These are phyloP conservation scores for Acanthopagrus latus DNA, from an alignment of 2,797 vertebrate species.

Conservation along the genomic window DNA sequence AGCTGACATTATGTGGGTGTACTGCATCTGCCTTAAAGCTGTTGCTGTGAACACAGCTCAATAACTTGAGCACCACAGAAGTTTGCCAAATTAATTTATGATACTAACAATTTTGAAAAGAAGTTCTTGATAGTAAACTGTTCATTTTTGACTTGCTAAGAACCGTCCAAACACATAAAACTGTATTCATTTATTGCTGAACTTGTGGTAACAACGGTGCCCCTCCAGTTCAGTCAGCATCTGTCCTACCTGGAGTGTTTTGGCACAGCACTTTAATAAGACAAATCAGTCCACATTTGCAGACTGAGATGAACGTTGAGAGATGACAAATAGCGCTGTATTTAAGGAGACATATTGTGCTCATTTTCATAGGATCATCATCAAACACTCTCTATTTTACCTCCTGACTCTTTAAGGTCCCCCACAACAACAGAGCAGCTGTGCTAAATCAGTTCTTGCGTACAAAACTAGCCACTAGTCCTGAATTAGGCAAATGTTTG, in stretches of 20 bases:
- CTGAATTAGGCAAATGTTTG: too few species aligned
- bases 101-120: background rate
- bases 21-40: background rate
- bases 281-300: constrained; percentile 7
- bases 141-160: background rate
- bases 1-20: background rate
- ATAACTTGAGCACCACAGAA: background rate
- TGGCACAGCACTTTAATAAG: constrained; percentile 33
- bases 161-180: constrained; percentile 14
- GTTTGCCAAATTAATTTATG: background rate
- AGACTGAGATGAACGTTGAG: constrained; percentile 14
- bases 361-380: too few species aligned
- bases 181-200: constrained; percentile 29
- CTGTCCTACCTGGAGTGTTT: background rate
- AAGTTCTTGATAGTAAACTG: background rate
- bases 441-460: background rate
- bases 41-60: background rate
- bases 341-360: background rate
- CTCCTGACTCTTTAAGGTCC: too few species aligned
- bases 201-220: background rate
- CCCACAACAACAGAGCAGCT: too few species aligned
- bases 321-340: constrained; percentile 26
- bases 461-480: too few species aligned
- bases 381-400: too few species aligned
- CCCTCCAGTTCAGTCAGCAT: background rate